Evolutionary conservation across 1,140 invertebrate genomes (phyloP).

Genomic region (Rhagoletis zephyria): DNA sequence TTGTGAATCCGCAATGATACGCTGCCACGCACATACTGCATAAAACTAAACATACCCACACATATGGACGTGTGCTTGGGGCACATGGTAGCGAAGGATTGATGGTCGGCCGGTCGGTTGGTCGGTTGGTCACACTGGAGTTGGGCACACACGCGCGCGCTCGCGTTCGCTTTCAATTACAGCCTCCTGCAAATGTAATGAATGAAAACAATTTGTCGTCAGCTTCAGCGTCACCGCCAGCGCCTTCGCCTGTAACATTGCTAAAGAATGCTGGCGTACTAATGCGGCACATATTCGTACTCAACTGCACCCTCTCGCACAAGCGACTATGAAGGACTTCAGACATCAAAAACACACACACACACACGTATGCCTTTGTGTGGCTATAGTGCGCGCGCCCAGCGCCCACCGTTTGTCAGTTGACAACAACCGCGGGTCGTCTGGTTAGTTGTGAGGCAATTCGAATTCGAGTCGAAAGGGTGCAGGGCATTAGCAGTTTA

Average conservation of each 20-base stretch:
- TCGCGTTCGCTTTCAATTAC: conserved; percentile 49
- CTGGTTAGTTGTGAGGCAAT: not conserved
- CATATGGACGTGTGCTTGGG: not conserved
- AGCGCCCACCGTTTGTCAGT: conserved; percentile 20
- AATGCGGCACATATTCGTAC: not conserved
- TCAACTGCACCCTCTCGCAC: not conserved
- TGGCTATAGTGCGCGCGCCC: conserved; percentile 28
- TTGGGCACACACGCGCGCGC: conserved; percentile 29
- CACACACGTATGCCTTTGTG: conserved; percentile 56
- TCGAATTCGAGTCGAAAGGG: no score
- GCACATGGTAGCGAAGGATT: not conserved
- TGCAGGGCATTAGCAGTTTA: not conserved
- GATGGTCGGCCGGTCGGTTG: not conserved
- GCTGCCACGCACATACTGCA: conserved; percentile 16
- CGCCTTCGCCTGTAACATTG: conserved; percentile 48
- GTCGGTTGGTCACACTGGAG: no score
- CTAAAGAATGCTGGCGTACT: conserved; percentile 1
- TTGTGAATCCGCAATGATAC: conserved; percentile 45
- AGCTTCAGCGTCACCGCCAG: no score
- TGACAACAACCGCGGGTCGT: not conserved
- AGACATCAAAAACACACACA: conserved; percentile 59
- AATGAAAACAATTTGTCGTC: conserved; percentile 52
- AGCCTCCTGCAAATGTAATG: conserved; percentile 45
- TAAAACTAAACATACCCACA: no score
- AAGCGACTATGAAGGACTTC: conserved; percentile 31